A percentile compares a stretch with the other conserved stretches of the same genome.
phyloP scores from a whole-genome alignment of 2,888 invertebrate species.

The Aphodius granarius region DNA sequence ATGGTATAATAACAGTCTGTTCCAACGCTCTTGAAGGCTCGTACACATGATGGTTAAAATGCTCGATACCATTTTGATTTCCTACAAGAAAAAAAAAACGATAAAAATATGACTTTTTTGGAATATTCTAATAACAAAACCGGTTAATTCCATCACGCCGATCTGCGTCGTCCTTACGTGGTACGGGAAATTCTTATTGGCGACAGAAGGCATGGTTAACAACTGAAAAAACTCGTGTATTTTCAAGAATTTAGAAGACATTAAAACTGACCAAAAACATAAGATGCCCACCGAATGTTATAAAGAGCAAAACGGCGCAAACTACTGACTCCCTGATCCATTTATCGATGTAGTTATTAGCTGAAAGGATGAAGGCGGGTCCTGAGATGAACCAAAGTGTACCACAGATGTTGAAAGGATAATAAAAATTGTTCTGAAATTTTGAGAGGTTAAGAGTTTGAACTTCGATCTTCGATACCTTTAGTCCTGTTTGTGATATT shows the following conservation, averaged over 20 bases:
- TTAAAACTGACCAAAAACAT: conserved; percentile 70
- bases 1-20: conserved; percentile 65
- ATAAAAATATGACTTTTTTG: too few relatives aligned
- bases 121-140: conserved; percentile 23
- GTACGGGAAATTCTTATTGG: conserved; percentile 88
- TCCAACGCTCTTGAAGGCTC: conserved; percentile 58
- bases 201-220: conserved; percentile 80
- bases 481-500: too few relatives aligned
- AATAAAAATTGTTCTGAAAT: conserved; percentile 72
- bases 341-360: conserved; percentile 78
- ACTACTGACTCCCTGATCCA: conserved; percentile 79
- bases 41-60: conserved; percentile 66
- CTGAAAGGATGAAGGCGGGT: conserved; percentile 75
- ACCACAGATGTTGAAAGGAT: conserved; percentile 79
- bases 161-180: conserved; percentile 87
- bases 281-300: conserved; percentile 65
- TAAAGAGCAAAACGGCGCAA: conserved; percentile 63
- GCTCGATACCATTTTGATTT: conserved; percentile 56
- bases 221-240: conserved; percentile 55
- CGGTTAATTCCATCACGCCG: conserved; percentile 65
- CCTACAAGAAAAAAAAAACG: background rate
- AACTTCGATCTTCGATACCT: too few relatives aligned
- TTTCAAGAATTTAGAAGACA: conserved; percentile 15
- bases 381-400: conserved; percentile 87
- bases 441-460: too few relatives aligned